Base-by-base conservation (phyloP, 2,888 invertebrate species). In the Perizoma flavofasciatum region DNA sequence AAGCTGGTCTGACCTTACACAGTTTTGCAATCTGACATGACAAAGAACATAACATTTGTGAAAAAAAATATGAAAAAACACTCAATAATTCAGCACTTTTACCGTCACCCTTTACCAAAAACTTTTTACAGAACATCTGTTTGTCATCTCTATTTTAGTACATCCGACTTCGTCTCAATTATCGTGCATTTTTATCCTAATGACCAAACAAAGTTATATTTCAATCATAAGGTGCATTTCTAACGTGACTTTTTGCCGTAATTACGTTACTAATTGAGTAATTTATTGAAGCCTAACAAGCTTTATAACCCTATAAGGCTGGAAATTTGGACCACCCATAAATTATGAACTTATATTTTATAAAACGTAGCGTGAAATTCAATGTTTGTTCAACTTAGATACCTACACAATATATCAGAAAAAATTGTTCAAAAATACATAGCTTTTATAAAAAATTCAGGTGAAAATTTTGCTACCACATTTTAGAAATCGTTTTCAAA, bases 131-230 rank as follows among this genome's bases (percentile, higher is more conserved):
- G 66, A 74, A 79, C 90, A 90, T 85, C 77, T 91, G 90, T 88
- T 87, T 87, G 86, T 88, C 89, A 81, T 89, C 82, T 83, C 89
- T 91, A 91, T 91, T 90, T 87, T 59, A 43, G 84, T 77, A 76
- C 75, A 79, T 85, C 86, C 83, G 82, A 81, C 74, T 85, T 85
- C 86, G 85, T 85, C 79, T 84, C 88, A 89, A 90, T 89, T 90
- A 89, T 81, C 78, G 69, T 74, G 76, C 81, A 78, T 81, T 59
- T 62, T 83, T 83, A 74, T 63, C 81, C 81, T 85, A 86, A 88
- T 82, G 82, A 79, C 75, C 72, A 63, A 69, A 73, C 73, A 63
- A 68, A 72, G 79, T 78, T 75, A 76, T 86, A 86, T 84, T 81
- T 87, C 85, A 84, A 82, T 86, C 78, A 73, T 67, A 71, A 67